phyloP scores from a whole-genome alignment of 2,888 invertebrate genomes.

The Stenchaetothrips biformis region DNA sequence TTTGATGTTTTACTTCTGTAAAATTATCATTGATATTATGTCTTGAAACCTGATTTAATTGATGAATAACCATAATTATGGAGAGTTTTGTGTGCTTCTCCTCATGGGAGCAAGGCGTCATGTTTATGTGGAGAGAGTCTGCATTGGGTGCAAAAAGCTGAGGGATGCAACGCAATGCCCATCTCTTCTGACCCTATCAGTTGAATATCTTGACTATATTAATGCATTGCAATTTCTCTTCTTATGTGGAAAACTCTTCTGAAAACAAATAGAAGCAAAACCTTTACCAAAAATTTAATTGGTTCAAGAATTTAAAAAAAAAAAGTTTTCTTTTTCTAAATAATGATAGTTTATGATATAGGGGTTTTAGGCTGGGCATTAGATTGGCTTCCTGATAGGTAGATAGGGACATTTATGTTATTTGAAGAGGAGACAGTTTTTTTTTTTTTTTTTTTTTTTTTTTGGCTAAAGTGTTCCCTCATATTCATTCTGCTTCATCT shows the following conservation, averaged over 20 bases:
- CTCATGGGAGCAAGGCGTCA: background rate
- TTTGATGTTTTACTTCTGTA: no score
- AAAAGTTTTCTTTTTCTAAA: background rate
- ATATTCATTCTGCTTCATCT: background rate
- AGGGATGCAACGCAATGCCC: conserved; percentile 1
- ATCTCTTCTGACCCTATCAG: no score
- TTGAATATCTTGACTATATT: no score
- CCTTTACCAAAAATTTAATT: no score
- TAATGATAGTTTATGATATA: no score
- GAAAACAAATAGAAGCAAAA: no score
- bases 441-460: no score
- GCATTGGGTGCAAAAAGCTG: background rate
- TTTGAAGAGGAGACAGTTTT: background rate
- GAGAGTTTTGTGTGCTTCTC: conserved; percentile 24
- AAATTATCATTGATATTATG: no score
- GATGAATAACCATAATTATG: background rate
- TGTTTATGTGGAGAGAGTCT: conserved; percentile 2
- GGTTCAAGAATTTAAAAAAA: background rate
- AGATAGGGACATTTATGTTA: background rate
- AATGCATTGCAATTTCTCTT: no score
- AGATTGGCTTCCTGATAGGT: background rate
- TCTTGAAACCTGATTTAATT: no score
- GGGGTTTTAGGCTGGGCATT: background rate
- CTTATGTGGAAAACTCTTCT: no score
- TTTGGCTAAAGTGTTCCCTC: conserved; percentile 8